Conservation (phyloP, 2,797 vertebrate genomes). For the Betta splendens region DNA sequence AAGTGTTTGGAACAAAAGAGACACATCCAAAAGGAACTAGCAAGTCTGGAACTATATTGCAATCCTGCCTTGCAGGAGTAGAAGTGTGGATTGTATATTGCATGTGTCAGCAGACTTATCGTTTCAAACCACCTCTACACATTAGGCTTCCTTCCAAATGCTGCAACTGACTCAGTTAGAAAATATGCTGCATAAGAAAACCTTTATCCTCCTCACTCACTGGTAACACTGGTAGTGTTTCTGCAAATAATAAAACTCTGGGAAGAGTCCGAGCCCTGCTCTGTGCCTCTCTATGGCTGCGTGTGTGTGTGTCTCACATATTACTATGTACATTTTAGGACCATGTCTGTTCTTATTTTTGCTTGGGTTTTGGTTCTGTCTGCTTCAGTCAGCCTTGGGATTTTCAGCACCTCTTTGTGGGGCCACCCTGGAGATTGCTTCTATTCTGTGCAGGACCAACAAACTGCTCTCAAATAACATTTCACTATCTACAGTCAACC, state of each 20-base stretch:
- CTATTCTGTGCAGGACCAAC: conserved; percentile 35
- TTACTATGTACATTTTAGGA: background rate
- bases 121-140: too few species aligned
- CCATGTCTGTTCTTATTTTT: conserved; percentile 5
- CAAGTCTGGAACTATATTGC: too few species aligned
- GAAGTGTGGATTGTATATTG: too few species aligned
- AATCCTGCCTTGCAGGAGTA: too few species aligned
- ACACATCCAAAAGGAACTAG: too few species aligned
- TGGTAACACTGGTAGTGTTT: too few species aligned
- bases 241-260: conserved; percentile 50
- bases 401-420: conserved; percentile 13
- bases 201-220: too few species aligned
- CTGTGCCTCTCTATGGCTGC: background rate
- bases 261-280: conserved; percentile 31
- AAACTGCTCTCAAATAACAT: conserved; percentile 21
- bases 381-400: background rate
- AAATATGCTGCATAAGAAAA: too few species aligned
- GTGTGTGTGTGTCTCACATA: conserved; percentile 8
- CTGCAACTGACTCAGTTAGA: too few species aligned
- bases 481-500: conserved; percentile 15
- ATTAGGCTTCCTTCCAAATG: too few species aligned
- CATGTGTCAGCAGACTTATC: too few species aligned
- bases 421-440: conserved; percentile 25
- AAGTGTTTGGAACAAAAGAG: too few species aligned
- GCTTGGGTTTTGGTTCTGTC: background rate